Percentiles rank a stretch among this genome's conserved stretches.
Evolutionary conservation across 2,797 vertebrate species (phyloP).

Genomic region (Myotis daubentonii): DNA sequence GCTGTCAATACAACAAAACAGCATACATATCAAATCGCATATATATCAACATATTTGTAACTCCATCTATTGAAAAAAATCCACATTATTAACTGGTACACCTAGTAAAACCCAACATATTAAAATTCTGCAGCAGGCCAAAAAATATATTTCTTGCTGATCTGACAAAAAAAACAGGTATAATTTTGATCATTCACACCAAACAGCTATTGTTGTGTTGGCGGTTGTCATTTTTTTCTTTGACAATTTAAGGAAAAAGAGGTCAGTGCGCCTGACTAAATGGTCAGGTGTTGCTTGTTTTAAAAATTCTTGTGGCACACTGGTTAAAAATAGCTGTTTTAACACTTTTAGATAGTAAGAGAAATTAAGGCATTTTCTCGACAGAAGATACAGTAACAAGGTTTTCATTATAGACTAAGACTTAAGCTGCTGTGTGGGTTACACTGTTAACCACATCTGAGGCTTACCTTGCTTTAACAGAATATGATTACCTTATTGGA

Average conservation of each 20-base stretch:
- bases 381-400: background rate
- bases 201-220: background rate
- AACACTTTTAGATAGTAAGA: background rate
- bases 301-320: too few relatives aligned
- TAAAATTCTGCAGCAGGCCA: background rate
- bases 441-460: background rate
- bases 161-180: background rate
- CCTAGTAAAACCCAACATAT: too few relatives aligned
- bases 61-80: too few relatives aligned
- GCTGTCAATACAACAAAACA: too few relatives aligned
- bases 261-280: too few relatives aligned
- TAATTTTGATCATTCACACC: background rate
- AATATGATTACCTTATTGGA: background rate
- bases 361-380: background rate
- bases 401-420: background rate
- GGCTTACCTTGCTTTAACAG: background rate
- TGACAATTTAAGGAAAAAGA: too few relatives aligned
- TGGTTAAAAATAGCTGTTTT: too few relatives aligned
- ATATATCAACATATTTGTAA: too few relatives aligned
- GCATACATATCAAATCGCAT: too few relatives aligned
- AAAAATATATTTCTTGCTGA: background rate
- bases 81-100: too few relatives aligned
- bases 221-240: background rate
- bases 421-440: background rate
- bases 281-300: too few relatives aligned